These are phyloP conservation scores for Orgyia antiqua DNA, from an alignment of 2,888 invertebrate genomes.

Conservation along the genomic window DNA sequence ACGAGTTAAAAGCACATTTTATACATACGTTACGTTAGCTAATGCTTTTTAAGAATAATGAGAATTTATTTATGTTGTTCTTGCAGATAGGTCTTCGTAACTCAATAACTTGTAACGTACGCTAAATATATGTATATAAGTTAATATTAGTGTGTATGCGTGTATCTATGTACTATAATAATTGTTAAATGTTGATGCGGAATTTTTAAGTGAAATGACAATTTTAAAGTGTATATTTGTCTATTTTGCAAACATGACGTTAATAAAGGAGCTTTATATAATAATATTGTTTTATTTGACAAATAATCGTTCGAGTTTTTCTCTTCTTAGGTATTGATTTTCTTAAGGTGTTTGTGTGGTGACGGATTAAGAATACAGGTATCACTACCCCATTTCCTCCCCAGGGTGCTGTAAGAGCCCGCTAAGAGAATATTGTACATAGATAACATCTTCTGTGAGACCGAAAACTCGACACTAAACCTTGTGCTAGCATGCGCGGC, in stretches of 20 bases:
- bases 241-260: constrained; percentile 78
- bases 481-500: too few relatives aligned
- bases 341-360: too few relatives aligned
- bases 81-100: constrained; percentile 5
- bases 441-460: too few relatives aligned
- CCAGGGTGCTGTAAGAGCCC: too few relatives aligned
- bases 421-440: too few relatives aligned
- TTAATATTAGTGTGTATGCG: constrained; percentile 36
- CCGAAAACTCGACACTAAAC: too few relatives aligned
- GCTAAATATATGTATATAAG: constrained; percentile 19
- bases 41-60: constrained; percentile 6
- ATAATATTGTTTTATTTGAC: constrained; percentile 14
- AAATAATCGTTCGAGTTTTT: too few relatives aligned
- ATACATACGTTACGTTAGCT: constrained; percentile 6
- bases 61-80: constrained; percentile 13
- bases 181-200: constrained; percentile 74
- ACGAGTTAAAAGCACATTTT: too few relatives aligned
- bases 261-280: constrained; percentile 77
- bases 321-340: too few relatives aligned
- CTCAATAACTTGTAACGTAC: constrained; percentile 15
- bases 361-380: too few relatives aligned
- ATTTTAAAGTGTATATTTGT: constrained; percentile 73
- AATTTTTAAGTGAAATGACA: constrained; percentile 69
- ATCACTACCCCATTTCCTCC: too few relatives aligned
- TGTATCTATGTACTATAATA: constrained; percentile 61